These are phyloP conservation scores for Alligator sinensis DNA, from an alignment of 2,113 vertebrate genomes.

Conservation along the genomic window DNA sequence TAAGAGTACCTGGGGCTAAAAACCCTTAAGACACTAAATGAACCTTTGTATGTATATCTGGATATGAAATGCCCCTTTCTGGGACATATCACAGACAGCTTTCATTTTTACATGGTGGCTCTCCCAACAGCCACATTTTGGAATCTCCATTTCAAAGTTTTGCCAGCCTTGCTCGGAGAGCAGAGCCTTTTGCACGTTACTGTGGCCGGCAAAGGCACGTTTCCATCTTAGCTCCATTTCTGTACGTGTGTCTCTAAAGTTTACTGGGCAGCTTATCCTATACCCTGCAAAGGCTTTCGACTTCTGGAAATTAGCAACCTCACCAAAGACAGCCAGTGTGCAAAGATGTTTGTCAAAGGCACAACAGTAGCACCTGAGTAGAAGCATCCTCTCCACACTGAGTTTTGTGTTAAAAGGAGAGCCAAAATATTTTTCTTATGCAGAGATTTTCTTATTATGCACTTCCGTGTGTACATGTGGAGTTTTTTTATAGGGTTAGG, in stretches of 20 bases:
- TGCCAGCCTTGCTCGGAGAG: neutral
- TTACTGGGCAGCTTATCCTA: accelerated
- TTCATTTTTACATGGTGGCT: neutral
- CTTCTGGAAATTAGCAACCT: neutral
- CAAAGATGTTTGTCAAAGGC: accelerated
- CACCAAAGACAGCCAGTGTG: accelerated
- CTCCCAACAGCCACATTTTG: neutral
- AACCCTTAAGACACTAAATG: neutral
- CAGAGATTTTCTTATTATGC: neutral
- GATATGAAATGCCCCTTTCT: neutral
- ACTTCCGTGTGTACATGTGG: neutral
- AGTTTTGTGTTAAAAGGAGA: neutral
- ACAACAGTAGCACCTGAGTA: accelerated
- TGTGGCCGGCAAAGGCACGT: accelerated
- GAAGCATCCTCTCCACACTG: accelerated
- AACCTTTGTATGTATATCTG: neutral
- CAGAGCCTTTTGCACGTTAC: neutral
- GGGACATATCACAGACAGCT: accelerated
- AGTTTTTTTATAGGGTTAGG: neutral
- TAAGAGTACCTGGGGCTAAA: neutral
- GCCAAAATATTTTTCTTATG: neutral
- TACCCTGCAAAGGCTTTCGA: accelerated
- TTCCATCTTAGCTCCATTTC: neutral
- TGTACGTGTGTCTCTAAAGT: accelerated
- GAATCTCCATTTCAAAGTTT: neutral